Evolutionary conservation across 64 coral and sea anemone species (phyloP).

Genomic region (Pocillopora damicornis): DNA sequence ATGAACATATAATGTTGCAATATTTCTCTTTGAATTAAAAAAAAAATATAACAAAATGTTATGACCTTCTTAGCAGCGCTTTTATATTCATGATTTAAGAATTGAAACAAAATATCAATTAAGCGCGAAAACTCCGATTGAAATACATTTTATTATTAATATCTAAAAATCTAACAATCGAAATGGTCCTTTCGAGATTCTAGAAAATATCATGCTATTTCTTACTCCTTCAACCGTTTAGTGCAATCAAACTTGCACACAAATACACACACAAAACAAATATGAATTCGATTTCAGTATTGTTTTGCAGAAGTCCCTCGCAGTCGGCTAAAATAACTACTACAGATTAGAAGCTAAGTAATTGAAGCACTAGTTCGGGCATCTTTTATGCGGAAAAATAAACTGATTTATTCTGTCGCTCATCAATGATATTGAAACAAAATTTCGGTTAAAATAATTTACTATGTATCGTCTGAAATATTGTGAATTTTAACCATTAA

Average conservation of each 20-base stretch:
- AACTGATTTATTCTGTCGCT: background rate
- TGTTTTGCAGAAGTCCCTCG: background rate
- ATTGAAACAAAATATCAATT: background rate
- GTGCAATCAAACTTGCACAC: too few species aligned
- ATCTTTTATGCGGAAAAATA: background rate
- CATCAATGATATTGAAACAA: background rate
- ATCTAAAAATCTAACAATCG: background rate
- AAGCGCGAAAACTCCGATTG: background rate
- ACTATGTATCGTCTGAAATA: slow-evolving; percentile 29
- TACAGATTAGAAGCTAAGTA: background rate
- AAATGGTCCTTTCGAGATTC: background rate
- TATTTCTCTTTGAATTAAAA: slow-evolving; percentile 7
- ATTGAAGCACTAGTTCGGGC: background rate
- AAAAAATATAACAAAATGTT: background rate
- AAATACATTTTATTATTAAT: slow-evolving; percentile 18
- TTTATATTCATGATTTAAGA: background rate
- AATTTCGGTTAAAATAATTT: background rate
- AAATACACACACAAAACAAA: background rate
- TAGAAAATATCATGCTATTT: background rate
- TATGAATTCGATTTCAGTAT: slow-evolving; percentile 1
- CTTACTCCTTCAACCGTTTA: background rate
- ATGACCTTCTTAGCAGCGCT: background rate
- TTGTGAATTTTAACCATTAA: slow-evolving; percentile 33
- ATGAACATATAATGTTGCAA: background rate
- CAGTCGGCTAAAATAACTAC: background rate